Evolutionary conservation across 2,113 vertebrate species (phyloP).

Genomic region (Boleophthalmus pectinirostris): DNA sequence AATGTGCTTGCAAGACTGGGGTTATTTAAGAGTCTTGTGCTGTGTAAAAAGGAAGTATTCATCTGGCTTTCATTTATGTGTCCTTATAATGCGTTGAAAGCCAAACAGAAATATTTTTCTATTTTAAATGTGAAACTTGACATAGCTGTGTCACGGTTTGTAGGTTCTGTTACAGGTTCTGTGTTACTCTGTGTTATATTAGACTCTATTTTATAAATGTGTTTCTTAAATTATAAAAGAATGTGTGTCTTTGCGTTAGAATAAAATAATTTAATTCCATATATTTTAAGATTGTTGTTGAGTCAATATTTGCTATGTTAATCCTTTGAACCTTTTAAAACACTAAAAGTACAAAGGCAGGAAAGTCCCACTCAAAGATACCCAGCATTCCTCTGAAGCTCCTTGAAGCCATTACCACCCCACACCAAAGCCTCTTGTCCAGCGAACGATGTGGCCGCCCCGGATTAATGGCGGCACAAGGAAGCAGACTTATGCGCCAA

Average conservation of each 20-base stretch:
- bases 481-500: conserved; percentile 47
- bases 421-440: conserved; percentile 59
- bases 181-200: conserved; percentile 64
- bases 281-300: conserved; percentile 48
- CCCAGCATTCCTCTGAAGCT: conserved; percentile 36
- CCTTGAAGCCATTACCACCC: conserved; percentile 54
- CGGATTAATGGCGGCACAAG: conserved; percentile 54
- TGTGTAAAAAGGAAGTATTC: conserved; percentile 42
- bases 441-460: conserved; percentile 36
- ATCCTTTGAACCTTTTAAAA: conserved; percentile 33
- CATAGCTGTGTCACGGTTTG: conserved; percentile 50
- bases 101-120: conserved; percentile 72
- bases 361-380: conserved; percentile 61
- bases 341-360: conserved; percentile 50
- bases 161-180: conserved; percentile 52
- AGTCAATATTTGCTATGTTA: conserved; percentile 12
- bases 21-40: conserved; percentile 44
- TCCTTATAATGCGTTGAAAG: conserved; percentile 44
- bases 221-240: conserved; percentile 82
- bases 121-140: conserved; percentile 64
- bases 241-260: conserved; percentile 67
- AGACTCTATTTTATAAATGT: conserved; percentile 78
- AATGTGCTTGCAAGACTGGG: conserved; percentile 39
- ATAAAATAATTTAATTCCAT: conserved; percentile 75
- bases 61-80: conserved; percentile 60